Base-by-base conservation (phyloP, 1,140 invertebrate genomes). In the Anastrepha obliqua region DNA sequence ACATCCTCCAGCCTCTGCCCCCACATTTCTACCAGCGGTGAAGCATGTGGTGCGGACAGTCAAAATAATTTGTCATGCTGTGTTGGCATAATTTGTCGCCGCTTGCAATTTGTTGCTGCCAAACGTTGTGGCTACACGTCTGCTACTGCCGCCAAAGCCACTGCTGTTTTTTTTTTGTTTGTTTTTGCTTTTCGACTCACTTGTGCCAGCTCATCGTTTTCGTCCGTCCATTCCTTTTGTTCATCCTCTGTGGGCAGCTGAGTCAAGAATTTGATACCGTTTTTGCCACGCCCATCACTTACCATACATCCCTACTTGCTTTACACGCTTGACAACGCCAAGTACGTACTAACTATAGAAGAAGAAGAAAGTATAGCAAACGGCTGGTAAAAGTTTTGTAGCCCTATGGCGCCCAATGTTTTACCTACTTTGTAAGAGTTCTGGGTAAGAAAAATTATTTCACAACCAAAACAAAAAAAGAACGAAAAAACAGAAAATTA, bases 51-150 rank as follows among this genome's bases (percentile, higher is more conserved):
- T 62, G 67, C 67, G 7, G n/a, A 6, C 67, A 55, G 78, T 85
- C 51, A 85, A 85, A 58, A 85, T 85, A 85, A 85, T 85, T 59
- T 85, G 58, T 85, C 78, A 60, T 85, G 78, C 78, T 85, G 78
- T 58, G 78, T 59, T 85, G 78, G 78, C 78, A 85, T 85, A 85
- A 85, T 58, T 85, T 85, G 78, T 85, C 47, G 67, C 39, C 67
- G 42, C 39, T 74, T 74, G 67, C 67, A 74, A 74, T 74, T 74
- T 47, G 67, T 70, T 70, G 67, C 42, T 70, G 39, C 9, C 67
- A 70, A 70, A 44, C 39, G 42, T 9, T 70, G 64, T 65, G 64
- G 7, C 20, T 65, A 65, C 64, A 2, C 17, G 15, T 47, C 67
- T 44, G 42, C 60, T 20, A 3, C 29, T 29, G 7, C 64, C 29